Conservation (phyloP, 2,797 vertebrate species). For the Fringilla coelebs region DNA sequence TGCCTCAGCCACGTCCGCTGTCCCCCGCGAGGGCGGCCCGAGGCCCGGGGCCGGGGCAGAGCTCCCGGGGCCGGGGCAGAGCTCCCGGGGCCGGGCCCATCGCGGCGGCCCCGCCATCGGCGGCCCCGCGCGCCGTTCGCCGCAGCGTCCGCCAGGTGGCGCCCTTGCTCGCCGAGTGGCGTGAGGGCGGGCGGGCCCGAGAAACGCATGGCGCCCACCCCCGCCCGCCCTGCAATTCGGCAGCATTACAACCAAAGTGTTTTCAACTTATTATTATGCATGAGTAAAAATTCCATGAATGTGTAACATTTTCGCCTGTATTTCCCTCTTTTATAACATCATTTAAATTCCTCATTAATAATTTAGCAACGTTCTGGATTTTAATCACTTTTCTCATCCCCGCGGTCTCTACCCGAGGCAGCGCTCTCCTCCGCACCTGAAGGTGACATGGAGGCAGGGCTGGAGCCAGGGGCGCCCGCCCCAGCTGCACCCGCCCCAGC, state of each 20-base stretch:
- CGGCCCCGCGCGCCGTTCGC: background rate
- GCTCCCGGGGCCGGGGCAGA: background rate
- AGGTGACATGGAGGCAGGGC: slow-evolving; percentile 68
- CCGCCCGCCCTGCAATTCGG: slow-evolving; percentile 22
- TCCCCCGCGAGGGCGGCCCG: background rate
- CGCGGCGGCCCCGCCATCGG: background rate
- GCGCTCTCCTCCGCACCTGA: slow-evolving; percentile 34
- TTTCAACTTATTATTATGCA: slow-evolving; percentile 78
- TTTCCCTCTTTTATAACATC: slow-evolving; percentile 76
- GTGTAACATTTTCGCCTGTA: slow-evolving; percentile 76
- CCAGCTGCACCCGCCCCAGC: background rate
- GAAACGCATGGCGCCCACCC: background rate
- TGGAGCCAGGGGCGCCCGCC: background rate
- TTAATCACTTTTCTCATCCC: slow-evolving; percentile 79
- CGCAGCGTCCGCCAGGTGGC: slow-evolving; percentile 70
- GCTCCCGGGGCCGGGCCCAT: background rate
- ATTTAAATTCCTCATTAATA: slow-evolving; percentile 80
- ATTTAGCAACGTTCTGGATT: slow-evolving; percentile 76
- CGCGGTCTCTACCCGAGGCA: slow-evolving; percentile 56
- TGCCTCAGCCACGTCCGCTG: background rate
- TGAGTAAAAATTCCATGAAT: slow-evolving; percentile 77
- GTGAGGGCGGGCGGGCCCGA: background rate
- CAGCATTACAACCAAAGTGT: slow-evolving; percentile 63
- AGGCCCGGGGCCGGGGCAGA: background rate
- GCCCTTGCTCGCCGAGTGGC: slow-evolving; percentile 71